Base-by-base conservation (phyloP, 2,888 invertebrate species). In the Esperia sulphurella region DNA sequence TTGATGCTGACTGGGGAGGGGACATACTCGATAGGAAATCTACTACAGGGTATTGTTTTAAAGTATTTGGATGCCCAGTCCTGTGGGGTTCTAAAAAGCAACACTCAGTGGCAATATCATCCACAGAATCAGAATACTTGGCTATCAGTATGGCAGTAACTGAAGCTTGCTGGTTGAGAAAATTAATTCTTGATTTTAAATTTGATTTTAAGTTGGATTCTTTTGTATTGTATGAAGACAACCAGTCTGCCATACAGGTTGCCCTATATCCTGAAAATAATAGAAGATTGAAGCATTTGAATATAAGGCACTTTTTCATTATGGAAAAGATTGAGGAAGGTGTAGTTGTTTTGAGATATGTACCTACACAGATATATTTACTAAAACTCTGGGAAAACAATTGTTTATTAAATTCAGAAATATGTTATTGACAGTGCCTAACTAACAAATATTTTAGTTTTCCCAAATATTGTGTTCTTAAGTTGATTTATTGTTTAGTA, bases 81-180 rank as follows among this genome's bases (percentile, higher is more conserved):
- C 37, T 40, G 10, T 58, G 54, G 56, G 50, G 40, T 42, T 52
- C 51, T n/a, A 56, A 51, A 13, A 59, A 57, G 38, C 58, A 58
- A 43, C 45, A 7, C 37, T 46, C 50, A 8, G 52, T 53, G 14
- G 45, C 53, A n/a, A 30, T 48, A 1, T 56, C 55, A 10, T 50
- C 55, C 9, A 53, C 53, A 4, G 51, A 56, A 29, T 40, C 53
- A 8, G 55, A 54, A 21, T 54, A 51, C 44, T 29, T 54, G 1
- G 49, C 51, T 28, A 29, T 51, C 10, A 39, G 31, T 8, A 41
- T 4, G n/a, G 51, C 39, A 9, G 13, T 49, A 1, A 13, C 40
- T 13, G 55, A 56, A 30, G 51, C 47, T 12, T 51, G 48, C n/a
- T 56, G 55, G 50, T 40, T 51, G 37, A 43, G 31, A 30, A 49